Evolutionary conservation across 2,888 invertebrate genomes (phyloP).

Genomic region (Brachyptera risi): DNA sequence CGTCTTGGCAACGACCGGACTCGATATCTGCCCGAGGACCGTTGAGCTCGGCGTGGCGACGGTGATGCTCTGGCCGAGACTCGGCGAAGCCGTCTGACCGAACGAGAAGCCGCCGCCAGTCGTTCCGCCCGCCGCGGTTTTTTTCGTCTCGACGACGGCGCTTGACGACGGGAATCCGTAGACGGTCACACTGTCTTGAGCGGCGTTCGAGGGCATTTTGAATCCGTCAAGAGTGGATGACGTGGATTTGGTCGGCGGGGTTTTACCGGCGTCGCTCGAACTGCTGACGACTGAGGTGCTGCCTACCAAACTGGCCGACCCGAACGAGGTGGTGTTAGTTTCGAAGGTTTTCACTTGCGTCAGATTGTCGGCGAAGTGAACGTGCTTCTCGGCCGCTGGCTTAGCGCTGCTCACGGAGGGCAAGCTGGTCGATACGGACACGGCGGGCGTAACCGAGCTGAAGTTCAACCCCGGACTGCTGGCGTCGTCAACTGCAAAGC

Average conservation of each 20-base stretch:
- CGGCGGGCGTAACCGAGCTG: not conserved
- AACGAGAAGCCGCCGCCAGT: not conserved
- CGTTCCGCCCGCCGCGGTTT: not conserved
- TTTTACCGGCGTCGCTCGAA: too few species aligned
- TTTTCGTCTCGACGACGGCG: too few species aligned
- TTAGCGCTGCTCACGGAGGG: not conserved
- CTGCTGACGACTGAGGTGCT: too few species aligned
- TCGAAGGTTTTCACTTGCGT: conserved; percentile 9
- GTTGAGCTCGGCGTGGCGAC: too few species aligned
- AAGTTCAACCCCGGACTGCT: not conserved
- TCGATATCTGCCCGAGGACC: too few species aligned
- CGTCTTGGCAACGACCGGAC: too few species aligned
- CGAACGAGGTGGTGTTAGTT: not conserved
- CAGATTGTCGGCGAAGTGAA: conserved; percentile 4
- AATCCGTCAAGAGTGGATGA: too few species aligned
- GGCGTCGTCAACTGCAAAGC: not conserved
- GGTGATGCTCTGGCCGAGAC: not conserved
- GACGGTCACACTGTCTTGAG: too few species aligned
- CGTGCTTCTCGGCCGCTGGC: not conserved
- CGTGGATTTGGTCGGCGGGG: too few species aligned
- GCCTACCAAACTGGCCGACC: not conserved
- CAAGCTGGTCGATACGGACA: not conserved
- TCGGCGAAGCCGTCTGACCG: not conserved
- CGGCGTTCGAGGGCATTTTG: too few species aligned
- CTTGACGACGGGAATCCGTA: too few species aligned